phyloP scores from a whole-genome alignment of 37 sponge, comb jelly and placozoan genomes.

The Dysidea cf. avara region DNA sequence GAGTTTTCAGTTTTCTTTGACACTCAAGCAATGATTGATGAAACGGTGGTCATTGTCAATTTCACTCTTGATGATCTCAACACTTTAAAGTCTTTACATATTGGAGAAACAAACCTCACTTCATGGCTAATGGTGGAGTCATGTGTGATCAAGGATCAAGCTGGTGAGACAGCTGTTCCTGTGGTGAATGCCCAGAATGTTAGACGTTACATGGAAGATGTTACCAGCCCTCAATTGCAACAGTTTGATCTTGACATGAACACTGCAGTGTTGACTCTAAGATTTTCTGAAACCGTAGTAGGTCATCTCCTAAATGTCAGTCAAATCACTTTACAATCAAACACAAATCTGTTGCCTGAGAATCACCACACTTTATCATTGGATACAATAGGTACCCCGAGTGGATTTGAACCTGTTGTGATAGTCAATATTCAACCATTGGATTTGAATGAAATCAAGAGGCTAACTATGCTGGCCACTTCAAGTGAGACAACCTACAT shows the following conservation, averaged over 20 bases:
- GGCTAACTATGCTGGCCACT: constrained; percentile 50
- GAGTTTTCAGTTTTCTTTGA: constrained; percentile 40
- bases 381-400: constrained; percentile 8
- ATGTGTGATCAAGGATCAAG: constrained; percentile 69
- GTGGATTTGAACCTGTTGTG: constrained; percentile 18
- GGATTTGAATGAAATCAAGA: constrained; percentile 74
- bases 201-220: constrained; percentile 50
- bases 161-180: constrained; percentile 5
- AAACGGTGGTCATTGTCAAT: constrained; percentile 68
- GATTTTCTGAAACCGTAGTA: constrained; percentile 76
- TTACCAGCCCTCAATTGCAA: constrained; percentile 52
- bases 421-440: constrained; percentile 21
- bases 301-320: constrained; percentile 37
- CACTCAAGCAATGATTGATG: constrained; percentile 32
- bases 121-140: constrained; percentile 58
- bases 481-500: constrained; percentile 52
- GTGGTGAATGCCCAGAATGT: constrained; percentile 47
- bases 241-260: constrained; percentile 77
- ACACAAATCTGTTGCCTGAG: not conserved
- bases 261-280: constrained; percentile 40
- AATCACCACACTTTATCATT: constrained; percentile 32
- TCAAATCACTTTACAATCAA: constrained; percentile 60
- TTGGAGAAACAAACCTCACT: constrained; percentile 31
- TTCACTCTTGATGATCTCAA: constrained; percentile 73
- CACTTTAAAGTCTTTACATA: constrained; percentile 50